These are phyloP conservation scores for Spatulosminthurus flaviceps DNA, from an alignment of 2,888 invertebrate genomes.

Conservation along the genomic window DNA sequence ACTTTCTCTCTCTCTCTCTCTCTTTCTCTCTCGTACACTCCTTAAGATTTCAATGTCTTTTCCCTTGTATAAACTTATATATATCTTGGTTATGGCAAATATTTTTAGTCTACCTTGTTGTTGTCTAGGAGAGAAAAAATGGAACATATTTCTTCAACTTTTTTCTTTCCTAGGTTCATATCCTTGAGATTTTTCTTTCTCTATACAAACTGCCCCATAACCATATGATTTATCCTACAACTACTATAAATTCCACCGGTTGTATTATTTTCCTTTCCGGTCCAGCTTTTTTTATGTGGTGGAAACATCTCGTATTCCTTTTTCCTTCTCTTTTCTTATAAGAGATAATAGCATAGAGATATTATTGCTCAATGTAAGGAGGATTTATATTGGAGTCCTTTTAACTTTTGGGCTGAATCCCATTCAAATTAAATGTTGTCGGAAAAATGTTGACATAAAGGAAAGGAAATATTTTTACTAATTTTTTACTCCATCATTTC, in stretches of 20 bases:
- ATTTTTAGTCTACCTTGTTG: constrained; percentile 24
- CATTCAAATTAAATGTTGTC: no score
- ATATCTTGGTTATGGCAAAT: constrained; percentile 29
- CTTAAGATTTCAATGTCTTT: constrained; percentile 51
- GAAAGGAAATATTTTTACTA: neutral
- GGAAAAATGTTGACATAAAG: no score
- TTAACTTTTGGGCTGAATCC: neutral
- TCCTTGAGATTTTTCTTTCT: neutral
- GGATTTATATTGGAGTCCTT: neutral
- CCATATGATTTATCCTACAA: constrained; percentile 23
- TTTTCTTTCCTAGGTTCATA: neutral
- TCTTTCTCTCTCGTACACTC: no score
- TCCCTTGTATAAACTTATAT: constrained; percentile 37
- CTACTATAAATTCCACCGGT: constrained; percentile 9
- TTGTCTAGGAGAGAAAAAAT: neutral
- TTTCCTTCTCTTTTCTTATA: neutral
- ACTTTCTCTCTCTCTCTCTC: constrained; percentile 55
- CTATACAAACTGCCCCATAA: neutral
- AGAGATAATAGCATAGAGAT: no score
- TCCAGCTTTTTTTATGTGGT: constrained; percentile 2
- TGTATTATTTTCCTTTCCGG: constrained; percentile 19
- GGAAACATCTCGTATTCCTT: constrained; percentile 21
- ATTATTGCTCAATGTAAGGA: neutral
- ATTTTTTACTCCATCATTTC: neutral
- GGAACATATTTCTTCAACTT: neutral